Percentiles rank a stretch among this genome's conserved stretches.
phyloP scores from a whole-genome alignment of 2,113 vertebrate species.

The Podilymbus podiceps region DNA sequence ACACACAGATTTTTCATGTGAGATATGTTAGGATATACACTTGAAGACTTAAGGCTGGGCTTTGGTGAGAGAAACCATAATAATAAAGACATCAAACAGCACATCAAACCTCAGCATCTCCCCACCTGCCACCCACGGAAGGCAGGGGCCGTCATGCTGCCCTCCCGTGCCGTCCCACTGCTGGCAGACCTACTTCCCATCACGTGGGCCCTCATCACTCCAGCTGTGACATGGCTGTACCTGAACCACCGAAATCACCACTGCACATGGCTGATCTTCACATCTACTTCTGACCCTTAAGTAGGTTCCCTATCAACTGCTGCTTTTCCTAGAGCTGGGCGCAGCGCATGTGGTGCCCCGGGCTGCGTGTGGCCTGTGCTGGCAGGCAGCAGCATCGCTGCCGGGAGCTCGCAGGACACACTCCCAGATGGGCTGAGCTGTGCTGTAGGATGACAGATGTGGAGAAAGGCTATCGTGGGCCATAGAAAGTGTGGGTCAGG shows the following conservation, averaged over 20 bases:
- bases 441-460: too few relatives aligned
- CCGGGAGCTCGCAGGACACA: not conserved
- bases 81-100: not conserved
- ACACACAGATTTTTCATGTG: not conserved
- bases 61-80: not conserved
- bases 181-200: not conserved
- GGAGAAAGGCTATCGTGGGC: not conserved
- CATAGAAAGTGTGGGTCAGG: not conserved
- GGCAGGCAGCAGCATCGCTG: not conserved
- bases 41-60: not conserved
- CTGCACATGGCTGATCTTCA: not conserved
- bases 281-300: not conserved
- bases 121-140: not conserved
- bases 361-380: rapidly evolving
- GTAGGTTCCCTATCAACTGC: rapidly evolving
- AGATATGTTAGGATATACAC: not conserved
- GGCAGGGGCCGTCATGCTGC: not conserved
- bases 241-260: not conserved
- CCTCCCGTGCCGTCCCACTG: rapidly evolving
- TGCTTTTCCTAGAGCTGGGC: not conserved
- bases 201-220: rapidly evolving
- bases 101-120: not conserved
- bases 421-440: not conserved
- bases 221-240: not conserved
- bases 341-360: rapidly evolving